Evolutionary conservation across 2,888 invertebrate species (phyloP).

Genomic region (Drosophila picticornis): DNA sequence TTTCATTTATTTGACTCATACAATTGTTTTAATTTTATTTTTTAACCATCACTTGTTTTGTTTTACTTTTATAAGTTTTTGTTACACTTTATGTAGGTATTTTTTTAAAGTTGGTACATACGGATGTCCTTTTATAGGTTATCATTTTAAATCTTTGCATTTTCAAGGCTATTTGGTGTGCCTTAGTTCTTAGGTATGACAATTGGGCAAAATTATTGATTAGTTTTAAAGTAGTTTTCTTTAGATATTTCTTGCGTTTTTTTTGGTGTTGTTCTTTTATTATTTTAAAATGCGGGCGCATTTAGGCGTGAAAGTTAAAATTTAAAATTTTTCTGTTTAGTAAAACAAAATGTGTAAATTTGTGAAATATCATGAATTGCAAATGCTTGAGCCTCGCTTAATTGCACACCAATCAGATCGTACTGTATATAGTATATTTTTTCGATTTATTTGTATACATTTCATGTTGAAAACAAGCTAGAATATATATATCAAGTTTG

Average conservation of each 20-base stretch:
- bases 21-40: constrained; percentile 61
- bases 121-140: constrained; percentile 52
- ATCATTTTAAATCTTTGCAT: constrained; percentile 50
- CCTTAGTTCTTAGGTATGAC: constrained; percentile 58
- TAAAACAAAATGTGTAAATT: constrained; percentile 40
- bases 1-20: constrained; percentile 78
- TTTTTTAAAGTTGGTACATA: constrained; percentile 44
- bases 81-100: constrained; percentile 51
- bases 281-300: constrained; percentile 51
- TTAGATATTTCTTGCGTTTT: constrained; percentile 46
- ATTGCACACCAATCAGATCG: constrained; percentile 28
- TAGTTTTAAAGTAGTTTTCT: constrained; percentile 37
- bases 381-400: constrained; percentile 39
- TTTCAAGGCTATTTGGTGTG: constrained; percentile 79
- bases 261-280: constrained; percentile 28
- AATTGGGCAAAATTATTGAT: constrained; percentile 63
- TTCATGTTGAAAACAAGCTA: constrained; percentile 70
- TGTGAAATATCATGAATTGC: constrained; percentile 10
- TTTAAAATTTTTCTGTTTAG: constrained; percentile 34
- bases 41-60: constrained; percentile 65
- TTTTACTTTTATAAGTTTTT: constrained; percentile 54
- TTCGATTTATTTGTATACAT: constrained; percentile 41
- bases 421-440: constrained; percentile 35
- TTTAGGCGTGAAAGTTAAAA: constrained; percentile 49
- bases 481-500: constrained; percentile 72